Conservation (phyloP, 2,888 invertebrate species). For the Parapristionchus giblindavisi region DNA sequence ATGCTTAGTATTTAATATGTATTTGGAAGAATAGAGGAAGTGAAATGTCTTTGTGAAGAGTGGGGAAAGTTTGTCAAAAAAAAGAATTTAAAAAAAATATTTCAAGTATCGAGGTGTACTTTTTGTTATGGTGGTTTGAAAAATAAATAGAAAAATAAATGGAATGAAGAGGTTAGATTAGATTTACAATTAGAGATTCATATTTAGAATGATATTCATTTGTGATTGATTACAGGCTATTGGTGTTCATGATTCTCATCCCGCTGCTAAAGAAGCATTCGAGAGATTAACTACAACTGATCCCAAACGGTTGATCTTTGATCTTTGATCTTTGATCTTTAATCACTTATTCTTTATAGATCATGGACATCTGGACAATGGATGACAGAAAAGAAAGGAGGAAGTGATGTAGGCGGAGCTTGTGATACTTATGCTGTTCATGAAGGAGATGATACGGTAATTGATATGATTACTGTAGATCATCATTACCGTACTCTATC, state of each 20-base stretch:
- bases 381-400: conserved; percentile 76
- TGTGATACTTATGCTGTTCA: conserved; percentile 62
- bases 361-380: conserved; percentile 77
- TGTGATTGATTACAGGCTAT: conserved; percentile 47
- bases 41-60: too few species aligned
- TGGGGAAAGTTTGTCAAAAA: too few species aligned
- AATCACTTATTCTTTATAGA: conserved; percentile 42
- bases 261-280: conserved; percentile 59
- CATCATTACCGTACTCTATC: conserved; percentile 15
- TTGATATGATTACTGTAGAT: not conserved
- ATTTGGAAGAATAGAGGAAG: too few species aligned
- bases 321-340: not conserved
- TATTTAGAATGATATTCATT: too few species aligned
- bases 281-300: conserved; percentile 71
- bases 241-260: conserved; percentile 52
- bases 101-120: too few species aligned
- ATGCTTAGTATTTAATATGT: too few species aligned
- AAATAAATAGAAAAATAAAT: too few species aligned
- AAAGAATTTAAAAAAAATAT: too few species aligned
- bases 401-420: conserved; percentile 75
- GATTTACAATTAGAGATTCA: too few species aligned
- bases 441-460: conserved; percentile 50
- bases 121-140: too few species aligned
- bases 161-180: too few species aligned
- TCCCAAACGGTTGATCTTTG: conserved; percentile 56